phyloP scores from a whole-genome alignment of 2,797 vertebrate species.

The Pangasius sanitwongsei region DNA sequence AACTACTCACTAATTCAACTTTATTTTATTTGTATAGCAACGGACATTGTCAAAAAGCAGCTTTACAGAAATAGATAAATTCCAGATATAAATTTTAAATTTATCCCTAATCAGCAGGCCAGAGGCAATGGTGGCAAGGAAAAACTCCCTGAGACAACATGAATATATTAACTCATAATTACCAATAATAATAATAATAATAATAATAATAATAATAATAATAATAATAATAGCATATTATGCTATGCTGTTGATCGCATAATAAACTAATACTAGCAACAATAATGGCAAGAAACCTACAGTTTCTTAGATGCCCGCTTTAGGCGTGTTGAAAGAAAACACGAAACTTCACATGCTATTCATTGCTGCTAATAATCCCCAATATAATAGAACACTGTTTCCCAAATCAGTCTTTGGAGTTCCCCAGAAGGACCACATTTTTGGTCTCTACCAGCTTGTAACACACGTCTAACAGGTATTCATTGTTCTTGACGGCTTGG shows the following conservation, averaged over 20 bases:
- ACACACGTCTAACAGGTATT: slow-evolving; percentile 16
- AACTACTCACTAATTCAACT: neutral
- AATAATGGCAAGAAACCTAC: neutral
- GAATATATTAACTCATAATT: neutral
- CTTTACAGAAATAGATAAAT: neutral
- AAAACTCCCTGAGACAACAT: neutral
- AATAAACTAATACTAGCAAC: neutral
- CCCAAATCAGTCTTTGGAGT: neutral
- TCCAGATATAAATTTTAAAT: neutral
- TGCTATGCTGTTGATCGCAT: neutral
- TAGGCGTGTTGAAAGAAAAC: neutral
- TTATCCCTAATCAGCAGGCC: neutral
- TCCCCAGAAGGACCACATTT: slow-evolving; percentile 19
- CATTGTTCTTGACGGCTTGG: neutral
- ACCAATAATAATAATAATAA: neutral
- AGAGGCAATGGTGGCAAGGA: neutral
- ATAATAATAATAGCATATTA: neutral
- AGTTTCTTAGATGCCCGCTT: neutral
- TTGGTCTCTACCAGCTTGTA: neutral
- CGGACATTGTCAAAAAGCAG: neutral
- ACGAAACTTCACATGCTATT: neutral
- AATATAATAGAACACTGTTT: slow-evolving; percentile 15
- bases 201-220: neutral
- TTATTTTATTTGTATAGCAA: neutral
- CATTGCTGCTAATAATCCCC: neutral